Conservation (phyloP, 2,113 vertebrate genomes). For the Empidonax alnorum region DNA sequence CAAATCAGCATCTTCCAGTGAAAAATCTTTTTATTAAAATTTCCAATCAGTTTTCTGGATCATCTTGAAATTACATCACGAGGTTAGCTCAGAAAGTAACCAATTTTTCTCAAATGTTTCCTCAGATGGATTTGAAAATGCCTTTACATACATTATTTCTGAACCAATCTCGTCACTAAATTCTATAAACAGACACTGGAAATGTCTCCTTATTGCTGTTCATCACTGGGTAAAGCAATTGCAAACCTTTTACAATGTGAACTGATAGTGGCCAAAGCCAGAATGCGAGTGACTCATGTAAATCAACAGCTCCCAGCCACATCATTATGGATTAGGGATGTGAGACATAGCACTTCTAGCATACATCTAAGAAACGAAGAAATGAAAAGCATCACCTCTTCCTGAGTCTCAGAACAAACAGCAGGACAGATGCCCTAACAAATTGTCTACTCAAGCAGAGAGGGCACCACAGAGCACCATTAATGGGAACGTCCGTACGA, state of each 20-base stretch:
- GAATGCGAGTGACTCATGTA: background rate
- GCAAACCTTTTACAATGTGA: slow-evolving; percentile 23
- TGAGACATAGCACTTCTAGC: background rate
- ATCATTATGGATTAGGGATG: slow-evolving; percentile 1
- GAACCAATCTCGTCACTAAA: slow-evolving; percentile 9
- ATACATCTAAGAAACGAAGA: background rate
- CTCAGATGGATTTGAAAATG: background rate
- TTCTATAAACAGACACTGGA: background rate
- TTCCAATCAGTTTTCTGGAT: background rate
- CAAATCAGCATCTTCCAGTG: background rate
- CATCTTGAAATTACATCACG: background rate
- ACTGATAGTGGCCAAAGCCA: background rate
- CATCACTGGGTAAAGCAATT: slow-evolving; percentile 3
- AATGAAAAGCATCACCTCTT: background rate
- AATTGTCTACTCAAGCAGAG: background rate
- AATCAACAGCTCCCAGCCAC: slow-evolving; percentile 6
- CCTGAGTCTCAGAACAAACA: background rate
- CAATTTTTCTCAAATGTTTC: background rate
- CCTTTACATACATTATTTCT: slow-evolving; percentile 5
- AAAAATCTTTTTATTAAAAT: background rate
- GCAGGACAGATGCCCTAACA: slow-evolving; percentile 4
- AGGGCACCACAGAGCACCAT: background rate
- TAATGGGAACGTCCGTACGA: background rate
- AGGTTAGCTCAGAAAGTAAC: background rate
- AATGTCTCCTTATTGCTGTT: slow-evolving; percentile 16